phyloP scores from a whole-genome alignment of 2,888 invertebrate species.

The Koerneria pararmatus region DNA sequence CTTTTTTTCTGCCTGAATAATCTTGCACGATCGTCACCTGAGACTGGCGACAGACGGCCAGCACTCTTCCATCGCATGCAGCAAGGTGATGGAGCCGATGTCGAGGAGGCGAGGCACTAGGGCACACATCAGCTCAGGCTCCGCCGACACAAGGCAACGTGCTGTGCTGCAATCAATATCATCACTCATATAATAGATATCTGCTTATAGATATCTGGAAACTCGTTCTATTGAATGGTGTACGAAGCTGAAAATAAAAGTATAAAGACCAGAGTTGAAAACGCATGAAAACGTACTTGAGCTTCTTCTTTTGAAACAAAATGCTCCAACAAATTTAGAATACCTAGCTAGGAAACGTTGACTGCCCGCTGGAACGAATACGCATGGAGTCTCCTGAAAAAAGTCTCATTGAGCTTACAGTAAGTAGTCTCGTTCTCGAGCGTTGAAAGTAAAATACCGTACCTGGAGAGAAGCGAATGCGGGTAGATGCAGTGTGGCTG shows the following conservation, averaged over 20 bases:
- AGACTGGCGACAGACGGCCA: no score
- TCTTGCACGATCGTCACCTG: no score
- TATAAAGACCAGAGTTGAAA: no score
- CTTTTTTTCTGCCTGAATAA: no score
- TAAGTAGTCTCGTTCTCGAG: background rate
- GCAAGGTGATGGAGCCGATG: conserved; percentile 11
- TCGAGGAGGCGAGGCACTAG: conserved; percentile 22
- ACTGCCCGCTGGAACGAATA: conserved; percentile 28
- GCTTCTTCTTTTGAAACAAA: no score
- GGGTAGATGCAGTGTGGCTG: conserved; percentile 25
- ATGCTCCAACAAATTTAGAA: no score
- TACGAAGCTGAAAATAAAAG: no score
- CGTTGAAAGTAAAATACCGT: background rate
- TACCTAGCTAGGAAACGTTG: conserved; percentile 20
- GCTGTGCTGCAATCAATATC: conserved; percentile 6
- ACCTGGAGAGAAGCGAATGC: conserved; percentile 22
- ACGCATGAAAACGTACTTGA: no score
- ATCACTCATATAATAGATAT: no score
- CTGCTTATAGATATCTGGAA: no score
- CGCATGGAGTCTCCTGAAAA: conserved; percentile 29
- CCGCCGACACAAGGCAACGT: background rate
- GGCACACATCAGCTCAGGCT: conserved; percentile 5
- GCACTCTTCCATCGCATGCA: conserved; percentile 11
- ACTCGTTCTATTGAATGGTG: no score
- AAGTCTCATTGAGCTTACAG: background rate